phyloP scores from a whole-genome alignment of 1,140 invertebrate species.

The Pygmarrhopalites habei region DNA sequence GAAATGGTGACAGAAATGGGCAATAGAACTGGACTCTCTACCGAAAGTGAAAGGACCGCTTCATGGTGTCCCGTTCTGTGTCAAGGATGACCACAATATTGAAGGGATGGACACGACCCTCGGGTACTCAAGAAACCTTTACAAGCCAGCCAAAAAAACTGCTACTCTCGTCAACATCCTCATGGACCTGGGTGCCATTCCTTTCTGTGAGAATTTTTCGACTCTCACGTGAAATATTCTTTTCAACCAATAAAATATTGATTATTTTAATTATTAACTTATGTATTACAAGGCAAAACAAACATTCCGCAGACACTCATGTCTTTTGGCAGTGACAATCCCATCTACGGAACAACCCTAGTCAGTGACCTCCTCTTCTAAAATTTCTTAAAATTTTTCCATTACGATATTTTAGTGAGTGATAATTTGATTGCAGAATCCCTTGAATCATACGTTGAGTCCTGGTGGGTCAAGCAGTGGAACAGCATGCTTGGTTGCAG shows the following conservation, averaged over 20 bases:
- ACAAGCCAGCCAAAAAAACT: constrained; percentile 39
- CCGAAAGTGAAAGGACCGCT: constrained; percentile 35
- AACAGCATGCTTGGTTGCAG: constrained; percentile 39
- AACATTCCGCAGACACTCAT: constrained; percentile 20
- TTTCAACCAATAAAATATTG: too few relatives aligned
- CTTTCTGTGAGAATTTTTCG: too few relatives aligned
- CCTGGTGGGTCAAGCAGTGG: constrained; percentile 39
- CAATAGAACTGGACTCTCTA: constrained; percentile 39
- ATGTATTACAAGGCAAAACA: too few relatives aligned
- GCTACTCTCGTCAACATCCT: constrained; percentile 42
- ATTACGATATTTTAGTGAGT: too few relatives aligned
- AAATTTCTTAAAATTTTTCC: constrained; percentile 28
- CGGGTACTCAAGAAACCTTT: constrained; percentile 43
- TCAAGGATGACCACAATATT: constrained; percentile 41
- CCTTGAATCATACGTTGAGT: constrained; percentile 13
- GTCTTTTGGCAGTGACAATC: constrained; percentile 14
- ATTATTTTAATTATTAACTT: too few relatives aligned
- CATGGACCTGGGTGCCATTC: constrained; percentile 43
- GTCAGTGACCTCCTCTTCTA: constrained; percentile 40
- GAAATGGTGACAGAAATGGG: constrained; percentile 23
- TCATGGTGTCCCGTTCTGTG: constrained; percentile 41
- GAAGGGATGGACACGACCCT: constrained; percentile 46
- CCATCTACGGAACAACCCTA: constrained; percentile 16
- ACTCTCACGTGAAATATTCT: too few relatives aligned
- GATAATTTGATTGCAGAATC: too few relatives aligned